These are phyloP conservation scores for Knipowitschia caucasica DNA, from an alignment of 2,797 vertebrate species.

Conservation along the genomic window DNA sequence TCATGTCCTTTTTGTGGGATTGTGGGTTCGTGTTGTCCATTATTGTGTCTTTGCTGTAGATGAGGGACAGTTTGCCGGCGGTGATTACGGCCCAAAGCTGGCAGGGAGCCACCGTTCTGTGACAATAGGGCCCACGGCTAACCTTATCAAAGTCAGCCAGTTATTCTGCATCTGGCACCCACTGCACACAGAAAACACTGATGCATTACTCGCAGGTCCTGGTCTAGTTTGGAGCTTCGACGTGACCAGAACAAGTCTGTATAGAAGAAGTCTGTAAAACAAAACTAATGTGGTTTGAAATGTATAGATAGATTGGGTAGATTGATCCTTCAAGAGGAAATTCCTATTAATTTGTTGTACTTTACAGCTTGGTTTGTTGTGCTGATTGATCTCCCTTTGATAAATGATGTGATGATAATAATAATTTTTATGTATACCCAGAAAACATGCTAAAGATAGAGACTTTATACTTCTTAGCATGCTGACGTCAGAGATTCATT, in stretches of 20 bases:
- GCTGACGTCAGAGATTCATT: too few relatives aligned
- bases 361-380: too few relatives aligned
- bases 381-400: too few relatives aligned
- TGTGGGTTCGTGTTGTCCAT: constrained; percentile 42
- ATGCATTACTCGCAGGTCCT: constrained; percentile 25
- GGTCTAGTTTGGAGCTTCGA: constrained; percentile 49
- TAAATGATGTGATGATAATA: too few relatives aligned
- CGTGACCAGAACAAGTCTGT: constrained; percentile 30
- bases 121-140: constrained; percentile 60
- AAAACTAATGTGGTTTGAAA: not conserved
- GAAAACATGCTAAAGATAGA: too few relatives aligned
- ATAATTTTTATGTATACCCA: too few relatives aligned
- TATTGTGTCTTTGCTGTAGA: constrained; percentile 31
- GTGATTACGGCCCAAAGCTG: constrained; percentile 53
- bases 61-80: constrained; percentile 38
- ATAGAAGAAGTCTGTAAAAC: constrained; percentile 21
- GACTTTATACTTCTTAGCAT: too few relatives aligned
- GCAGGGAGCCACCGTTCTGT: constrained; percentile 51
- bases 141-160: constrained; percentile 72
- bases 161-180: constrained; percentile 58
- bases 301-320: not conserved
- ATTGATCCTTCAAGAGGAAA: too few relatives aligned
- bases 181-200: constrained; percentile 25
- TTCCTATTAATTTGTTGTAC: too few relatives aligned
- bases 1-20: constrained; percentile 48